Percentiles rank a stretch among this genome's conserved stretches.
Evolutionary conservation across 2,113 vertebrate species (phyloP).

Genomic region (Ariopsis seemanni): DNA sequence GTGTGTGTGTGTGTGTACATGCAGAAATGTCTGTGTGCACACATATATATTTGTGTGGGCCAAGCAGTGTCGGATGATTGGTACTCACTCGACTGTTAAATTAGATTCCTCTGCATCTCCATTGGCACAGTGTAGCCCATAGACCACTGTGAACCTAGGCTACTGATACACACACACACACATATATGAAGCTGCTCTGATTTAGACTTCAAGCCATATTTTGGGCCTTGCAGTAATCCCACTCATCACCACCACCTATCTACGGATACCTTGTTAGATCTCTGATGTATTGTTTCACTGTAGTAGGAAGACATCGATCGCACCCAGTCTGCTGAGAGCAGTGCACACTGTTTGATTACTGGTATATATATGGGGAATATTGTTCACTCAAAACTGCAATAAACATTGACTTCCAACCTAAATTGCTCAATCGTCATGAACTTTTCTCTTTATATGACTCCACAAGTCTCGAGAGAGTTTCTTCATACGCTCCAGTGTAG

Average conservation of each 20-base stretch:
- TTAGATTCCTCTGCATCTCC: slow-evolving; percentile 74
- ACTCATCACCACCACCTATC: background rate
- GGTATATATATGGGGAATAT: slow-evolving; percentile 5
- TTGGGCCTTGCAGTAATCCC: background rate
- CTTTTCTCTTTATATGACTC: slow-evolving; percentile 21
- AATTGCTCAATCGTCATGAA: slow-evolving; percentile 25
- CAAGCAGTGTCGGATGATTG: slow-evolving; percentile 69
- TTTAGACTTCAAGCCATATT: background rate
- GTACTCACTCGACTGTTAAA: slow-evolving; percentile 74
- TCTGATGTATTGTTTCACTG: slow-evolving; percentile 11
- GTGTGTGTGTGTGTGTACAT: slow-evolving; percentile 15
- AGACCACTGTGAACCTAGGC: slow-evolving; percentile 43
- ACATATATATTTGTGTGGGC: slow-evolving; percentile 46
- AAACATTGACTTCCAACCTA: slow-evolving; percentile 31
- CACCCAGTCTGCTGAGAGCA: background rate
- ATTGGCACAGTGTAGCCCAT: slow-evolving; percentile 54
- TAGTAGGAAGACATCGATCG: background rate
- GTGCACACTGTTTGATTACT: slow-evolving; percentile 1
- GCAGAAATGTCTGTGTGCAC: slow-evolving; percentile 10
- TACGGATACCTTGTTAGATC: slow-evolving; percentile 10
- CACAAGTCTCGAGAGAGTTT: slow-evolving; percentile 21
- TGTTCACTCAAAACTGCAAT: slow-evolving; percentile 21
- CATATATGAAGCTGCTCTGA: background rate
- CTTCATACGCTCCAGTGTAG: slow-evolving; percentile 21
- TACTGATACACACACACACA: slow-evolving; percentile 29